Evolutionary conservation across 2,113 vertebrate genomes (phyloP).

Genomic region (Zeus faber): DNA sequence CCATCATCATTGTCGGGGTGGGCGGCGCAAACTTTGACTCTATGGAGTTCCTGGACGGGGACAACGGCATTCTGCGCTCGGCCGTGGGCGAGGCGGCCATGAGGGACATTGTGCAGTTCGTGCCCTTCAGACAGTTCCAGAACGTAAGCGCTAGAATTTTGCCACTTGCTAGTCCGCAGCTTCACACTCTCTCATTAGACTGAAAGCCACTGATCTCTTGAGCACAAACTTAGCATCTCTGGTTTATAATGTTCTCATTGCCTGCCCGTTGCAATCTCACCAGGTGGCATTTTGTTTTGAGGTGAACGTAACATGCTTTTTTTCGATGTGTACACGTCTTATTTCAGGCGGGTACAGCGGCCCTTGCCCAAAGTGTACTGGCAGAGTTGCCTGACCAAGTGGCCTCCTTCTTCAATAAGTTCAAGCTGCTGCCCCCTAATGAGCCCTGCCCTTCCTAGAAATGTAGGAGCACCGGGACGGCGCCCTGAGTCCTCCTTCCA

Average conservation of each 20-base stretch:
- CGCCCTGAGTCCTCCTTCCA: slow-evolving; percentile 79
- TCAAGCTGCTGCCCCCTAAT: slow-evolving; percentile 86
- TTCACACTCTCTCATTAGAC: neutral
- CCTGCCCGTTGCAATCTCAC: neutral
- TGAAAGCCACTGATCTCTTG: too few species aligned
- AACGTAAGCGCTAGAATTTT: slow-evolving; percentile 82
- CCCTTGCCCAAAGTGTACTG: slow-evolving; percentile 90
- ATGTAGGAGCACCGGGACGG: slow-evolving; percentile 63
- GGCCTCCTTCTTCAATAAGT: slow-evolving; percentile 86
- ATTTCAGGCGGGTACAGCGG: slow-evolving; percentile 78
- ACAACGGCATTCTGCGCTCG: slow-evolving; percentile 82
- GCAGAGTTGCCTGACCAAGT: slow-evolving; percentile 95
- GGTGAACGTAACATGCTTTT: neutral
- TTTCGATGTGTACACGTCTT: slow-evolving; percentile 54
- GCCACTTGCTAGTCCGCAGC: neutral
- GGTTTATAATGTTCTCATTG: too few species aligned
- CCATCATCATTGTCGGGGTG: slow-evolving; percentile 92
- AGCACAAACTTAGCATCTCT: too few species aligned
- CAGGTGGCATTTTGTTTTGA: neutral
- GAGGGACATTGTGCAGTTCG: slow-evolving; percentile 95
- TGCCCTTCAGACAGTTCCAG: slow-evolving; percentile 92
- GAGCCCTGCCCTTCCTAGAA: slow-evolving; percentile 36
- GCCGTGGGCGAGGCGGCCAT: slow-evolving; percentile 79
- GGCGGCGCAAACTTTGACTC: slow-evolving; percentile 89
- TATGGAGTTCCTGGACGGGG: slow-evolving; percentile 95